Conservation (phyloP, 1,140 invertebrate genomes). For the Drosophila sucinea region DNA sequence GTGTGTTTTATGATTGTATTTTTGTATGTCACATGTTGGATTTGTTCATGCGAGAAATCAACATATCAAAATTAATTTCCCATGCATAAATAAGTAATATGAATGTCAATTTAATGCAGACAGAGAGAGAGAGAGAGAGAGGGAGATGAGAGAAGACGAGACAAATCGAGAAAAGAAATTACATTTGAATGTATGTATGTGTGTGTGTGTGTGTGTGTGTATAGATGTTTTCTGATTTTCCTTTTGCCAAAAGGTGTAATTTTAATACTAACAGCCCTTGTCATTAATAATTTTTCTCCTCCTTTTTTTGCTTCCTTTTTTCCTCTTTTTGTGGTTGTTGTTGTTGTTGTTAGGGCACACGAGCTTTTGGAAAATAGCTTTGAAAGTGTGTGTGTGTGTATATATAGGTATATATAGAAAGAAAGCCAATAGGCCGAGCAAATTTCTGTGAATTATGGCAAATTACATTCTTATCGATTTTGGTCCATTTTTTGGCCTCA, state of each 20-base stretch:
- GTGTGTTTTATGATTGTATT: slow-evolving; percentile 18
- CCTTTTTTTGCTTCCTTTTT: slow-evolving; percentile 29
- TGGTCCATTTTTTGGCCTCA: slow-evolving; percentile 69
- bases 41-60: slow-evolving; percentile 76
- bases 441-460: slow-evolving; percentile 81
- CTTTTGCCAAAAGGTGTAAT: slow-evolving; percentile 56
- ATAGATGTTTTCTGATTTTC: slow-evolving; percentile 26
- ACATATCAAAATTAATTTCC: slow-evolving; percentile 80
- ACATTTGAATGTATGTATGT: slow-evolving; percentile 3
- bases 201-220: not conserved
- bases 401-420: slow-evolving; percentile 14
- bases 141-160: not conserved
- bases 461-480: slow-evolving; percentile 81
- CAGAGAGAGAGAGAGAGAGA: slow-evolving; percentile 12
- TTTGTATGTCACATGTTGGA: slow-evolving; percentile 43
- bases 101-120: slow-evolving; percentile 79
- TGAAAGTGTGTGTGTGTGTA: not conserved
- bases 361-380: not conserved
- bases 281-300: slow-evolving; percentile 69
- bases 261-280: slow-evolving; percentile 67
- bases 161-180: slow-evolving; percentile 1
- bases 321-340: slow-evolving; percentile 8
- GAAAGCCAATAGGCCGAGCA: slow-evolving; percentile 77
- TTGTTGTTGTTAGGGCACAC: slow-evolving; percentile 24
- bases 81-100: slow-evolving; percentile 81